phyloP scores from a whole-genome alignment of 2,888 invertebrate genomes.

The Plebejus melissa region DNA sequence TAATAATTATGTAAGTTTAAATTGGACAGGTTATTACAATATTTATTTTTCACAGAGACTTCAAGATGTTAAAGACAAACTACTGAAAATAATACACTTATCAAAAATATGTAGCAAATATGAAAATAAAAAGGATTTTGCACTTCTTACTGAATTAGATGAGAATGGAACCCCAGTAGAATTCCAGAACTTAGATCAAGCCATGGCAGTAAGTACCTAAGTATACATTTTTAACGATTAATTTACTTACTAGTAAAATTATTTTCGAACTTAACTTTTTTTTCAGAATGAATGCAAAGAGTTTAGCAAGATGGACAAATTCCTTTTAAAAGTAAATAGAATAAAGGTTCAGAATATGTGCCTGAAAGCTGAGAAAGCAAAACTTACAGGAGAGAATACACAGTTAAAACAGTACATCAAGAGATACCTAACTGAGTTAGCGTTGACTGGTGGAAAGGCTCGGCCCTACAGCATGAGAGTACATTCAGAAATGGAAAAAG shows the following conservation, averaged over 20 bases:
- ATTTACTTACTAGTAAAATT: background rate
- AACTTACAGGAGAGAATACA: slow-evolving; percentile 80
- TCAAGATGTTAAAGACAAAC: slow-evolving; percentile 74
- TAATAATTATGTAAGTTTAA: too few relatives aligned
- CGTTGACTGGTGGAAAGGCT: slow-evolving; percentile 62
- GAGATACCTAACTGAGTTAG: slow-evolving; percentile 80
- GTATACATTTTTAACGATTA: background rate
- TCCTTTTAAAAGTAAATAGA: slow-evolving; percentile 78
- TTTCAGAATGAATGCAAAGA: slow-evolving; percentile 69
- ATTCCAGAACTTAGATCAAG: slow-evolving; percentile 57
- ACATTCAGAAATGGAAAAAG: slow-evolving; percentile 47
- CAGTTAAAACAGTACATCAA: slow-evolving; percentile 80
- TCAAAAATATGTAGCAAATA: slow-evolving; percentile 82
- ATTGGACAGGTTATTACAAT: background rate
- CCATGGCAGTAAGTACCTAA: slow-evolving; percentile 59
- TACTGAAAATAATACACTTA: slow-evolving; percentile 80
- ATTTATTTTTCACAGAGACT: slow-evolving; percentile 53
- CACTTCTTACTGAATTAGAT: slow-evolving; percentile 42
- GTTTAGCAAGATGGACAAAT: slow-evolving; percentile 83
- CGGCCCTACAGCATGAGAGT: slow-evolving; percentile 57
- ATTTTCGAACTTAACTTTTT: background rate
- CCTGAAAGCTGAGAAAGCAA: slow-evolving; percentile 60
- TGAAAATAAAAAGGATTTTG: slow-evolving; percentile 80
- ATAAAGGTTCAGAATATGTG: slow-evolving; percentile 66
- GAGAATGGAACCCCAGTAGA: slow-evolving; percentile 44